These are phyloP conservation scores for Nesogale talazaci DNA, from an alignment of 2,113 vertebrate genomes.

Conservation along the genomic window DNA sequence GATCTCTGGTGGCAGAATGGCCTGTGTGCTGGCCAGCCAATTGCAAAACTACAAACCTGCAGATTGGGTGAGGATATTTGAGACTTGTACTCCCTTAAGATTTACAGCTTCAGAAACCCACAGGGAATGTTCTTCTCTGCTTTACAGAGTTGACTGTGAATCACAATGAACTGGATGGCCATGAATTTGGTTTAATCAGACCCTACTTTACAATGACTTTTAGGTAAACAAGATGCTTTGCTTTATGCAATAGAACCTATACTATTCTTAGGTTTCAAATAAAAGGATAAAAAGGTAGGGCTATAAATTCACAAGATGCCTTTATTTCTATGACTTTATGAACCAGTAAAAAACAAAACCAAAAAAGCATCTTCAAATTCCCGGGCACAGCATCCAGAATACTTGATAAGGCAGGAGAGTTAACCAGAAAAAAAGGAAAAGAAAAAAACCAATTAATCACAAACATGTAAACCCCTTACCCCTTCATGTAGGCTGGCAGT, in stretches of 20 bases:
- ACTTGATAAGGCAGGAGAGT: neutral
- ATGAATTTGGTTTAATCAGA: neutral
- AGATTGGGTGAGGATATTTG: too few species aligned
- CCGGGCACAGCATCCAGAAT: neutral
- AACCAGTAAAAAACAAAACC: neutral
- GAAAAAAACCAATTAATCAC: neutral
- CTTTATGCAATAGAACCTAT: conserved; percentile 27
- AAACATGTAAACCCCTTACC: neutral
- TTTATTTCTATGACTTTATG: neutral
- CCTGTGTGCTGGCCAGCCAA: too few species aligned
- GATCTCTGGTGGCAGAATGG: too few species aligned
- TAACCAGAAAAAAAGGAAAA: neutral
- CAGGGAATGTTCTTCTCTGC: too few species aligned
- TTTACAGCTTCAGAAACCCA: too few species aligned
- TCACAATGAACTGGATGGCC: too few species aligned
- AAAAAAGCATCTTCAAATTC: neutral
- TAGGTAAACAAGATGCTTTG: neutral
- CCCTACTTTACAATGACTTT: neutral
- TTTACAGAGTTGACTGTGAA: too few species aligned
- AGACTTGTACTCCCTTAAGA: too few species aligned
- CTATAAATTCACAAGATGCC: neutral
- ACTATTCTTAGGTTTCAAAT: neutral
- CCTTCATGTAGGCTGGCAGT: neutral
- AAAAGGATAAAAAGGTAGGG: neutral
- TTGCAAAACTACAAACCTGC: too few species aligned